A percentile compares a stretch with the other conserved stretches of the same genome.
These are phyloP conservation scores for Helicolenus hilgendorfi DNA, from an alignment of 2,797 vertebrate genomes.

Conservation along the genomic window DNA sequence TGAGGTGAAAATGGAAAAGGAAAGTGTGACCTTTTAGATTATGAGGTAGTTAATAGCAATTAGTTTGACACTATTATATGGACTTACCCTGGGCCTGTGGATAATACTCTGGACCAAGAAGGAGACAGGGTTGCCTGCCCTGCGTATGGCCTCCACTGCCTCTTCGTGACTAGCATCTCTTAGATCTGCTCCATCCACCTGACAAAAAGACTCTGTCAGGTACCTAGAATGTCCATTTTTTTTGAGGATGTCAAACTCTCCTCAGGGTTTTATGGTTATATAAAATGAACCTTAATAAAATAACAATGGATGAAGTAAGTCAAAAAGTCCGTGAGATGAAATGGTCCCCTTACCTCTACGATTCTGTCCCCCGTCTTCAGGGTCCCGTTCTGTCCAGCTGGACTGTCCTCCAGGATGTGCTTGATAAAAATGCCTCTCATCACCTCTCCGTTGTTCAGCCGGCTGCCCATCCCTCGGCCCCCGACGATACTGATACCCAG, in stretches of 20 bases:
- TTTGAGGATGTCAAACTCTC: neutral
- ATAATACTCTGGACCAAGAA: slow-evolving; percentile 98
- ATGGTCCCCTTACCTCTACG: slow-evolving; percentile 91
- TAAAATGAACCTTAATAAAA: neutral
- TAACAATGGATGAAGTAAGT: neutral
- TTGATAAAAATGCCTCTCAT: slow-evolving; percentile 99
- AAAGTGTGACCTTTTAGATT: slow-evolving; percentile 38
- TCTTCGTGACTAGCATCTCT: slow-evolving; percentile 98
- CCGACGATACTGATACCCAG: slow-evolving; percentile 99
- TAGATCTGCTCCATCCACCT: slow-evolving; percentile 98
- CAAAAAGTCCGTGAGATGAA: neutral
- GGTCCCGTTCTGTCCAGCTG: slow-evolving; percentile 96
- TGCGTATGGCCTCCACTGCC: slow-evolving; percentile 98
- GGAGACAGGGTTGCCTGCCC: slow-evolving; percentile 96
- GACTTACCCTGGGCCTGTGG: slow-evolving; percentile 95
- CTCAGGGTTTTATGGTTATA: neutral
- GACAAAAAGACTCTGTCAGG: slow-evolving; percentile 23
- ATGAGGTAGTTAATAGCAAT: slow-evolving; percentile 10
- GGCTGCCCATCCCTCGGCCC: slow-evolving; percentile 98
- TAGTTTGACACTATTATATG: slow-evolving; percentile 10
- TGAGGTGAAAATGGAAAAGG: slow-evolving; percentile 8
- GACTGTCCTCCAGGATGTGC: slow-evolving; percentile 97
- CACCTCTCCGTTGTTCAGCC: slow-evolving; percentile 96
- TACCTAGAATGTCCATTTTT: neutral
- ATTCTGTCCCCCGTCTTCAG: slow-evolving; percentile 98